A percentile compares a stretch with the other conserved stretches of the same genome.
Evolutionary conservation across 2,113 vertebrate genomes (phyloP).

Genomic region (Abramis brama): DNA sequence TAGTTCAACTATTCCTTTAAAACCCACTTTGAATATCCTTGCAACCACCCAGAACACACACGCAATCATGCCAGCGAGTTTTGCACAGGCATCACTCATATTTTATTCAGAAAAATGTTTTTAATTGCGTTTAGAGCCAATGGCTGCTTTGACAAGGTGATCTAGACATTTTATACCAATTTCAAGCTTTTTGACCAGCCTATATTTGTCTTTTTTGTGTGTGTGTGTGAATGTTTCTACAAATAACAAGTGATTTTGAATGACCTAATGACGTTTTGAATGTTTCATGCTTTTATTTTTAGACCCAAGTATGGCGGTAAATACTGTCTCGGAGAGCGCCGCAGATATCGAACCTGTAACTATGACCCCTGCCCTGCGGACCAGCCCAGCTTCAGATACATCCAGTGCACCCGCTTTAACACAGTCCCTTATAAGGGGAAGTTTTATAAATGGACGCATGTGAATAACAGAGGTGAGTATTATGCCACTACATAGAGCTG

Average conservation of each 20-base stretch:
- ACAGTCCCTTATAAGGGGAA: conserved; percentile 84
- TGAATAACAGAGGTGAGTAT: conserved; percentile 83
- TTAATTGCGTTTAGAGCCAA: no score
- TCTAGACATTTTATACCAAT: no score
- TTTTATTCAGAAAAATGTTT: no score
- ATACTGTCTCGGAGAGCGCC: conserved; percentile 90
- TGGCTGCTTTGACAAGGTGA: no score
- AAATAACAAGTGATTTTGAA: neutral
- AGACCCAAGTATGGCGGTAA: conserved; percentile 87
- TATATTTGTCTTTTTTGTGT: no score
- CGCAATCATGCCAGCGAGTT: no score
- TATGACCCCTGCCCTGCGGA: conserved; percentile 70
- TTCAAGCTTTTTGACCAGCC: no score
- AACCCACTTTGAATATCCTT: no score
- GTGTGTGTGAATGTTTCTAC: no score
- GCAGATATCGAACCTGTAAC: conserved; percentile 83
- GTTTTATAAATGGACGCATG: conserved; percentile 86
- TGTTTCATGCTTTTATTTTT: conserved; percentile 17
- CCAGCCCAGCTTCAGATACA: conserved; percentile 82
- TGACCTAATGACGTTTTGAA: neutral
- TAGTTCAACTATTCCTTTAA: no score
- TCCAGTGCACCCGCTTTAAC: conserved; percentile 91
- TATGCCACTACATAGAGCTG: neutral
- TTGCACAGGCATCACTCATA: no score
- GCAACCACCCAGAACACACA: no score